Base-by-base conservation (phyloP, 2,113 vertebrate species). In the Bungarus multicinctus region DNA sequence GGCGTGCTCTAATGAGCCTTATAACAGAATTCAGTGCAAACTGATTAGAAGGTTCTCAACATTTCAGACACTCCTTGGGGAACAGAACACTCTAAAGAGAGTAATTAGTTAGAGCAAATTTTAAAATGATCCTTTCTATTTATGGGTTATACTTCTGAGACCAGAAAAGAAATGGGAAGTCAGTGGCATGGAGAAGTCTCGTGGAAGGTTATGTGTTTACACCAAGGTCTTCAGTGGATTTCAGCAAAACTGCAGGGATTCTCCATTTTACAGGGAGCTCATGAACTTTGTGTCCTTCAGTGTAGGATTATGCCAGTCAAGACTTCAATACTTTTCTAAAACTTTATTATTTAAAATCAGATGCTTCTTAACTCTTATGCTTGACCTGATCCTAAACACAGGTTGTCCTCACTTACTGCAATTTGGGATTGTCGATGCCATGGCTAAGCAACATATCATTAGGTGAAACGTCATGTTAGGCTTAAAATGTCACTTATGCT, bases 101-200 rank as follows among this genome's bases (percentile, higher is more conserved):
- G 95, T 96, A 96, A 97, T 97, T 97, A 97, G 91, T 45, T 54
- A 94, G 92, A 96, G 90, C 94, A 95, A 93, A 96, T 95, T 93
- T 93, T 90, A 94, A 93, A 96, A 96, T 92, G 5, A 91, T 91
- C 92, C 93, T 45, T 94, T 94, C 95, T 95, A 95, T 92, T 94
- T 96, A 96, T 95, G 92, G 64, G 50, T 89, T 95, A 95, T 93
- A 95, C n/a, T 64, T 74, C 25, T 60, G 54, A 90, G 87, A 45
- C 0, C 23, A 54, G 74, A 95, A 74, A 74, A 39, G 27, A 39
- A 86, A 86, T 12, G 39, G 18, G 54, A 45, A 74, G 30, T 22
- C 54, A 90, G 18, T 52, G 45, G 3, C 18, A 34, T 39, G 54
- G 43, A 60, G 88, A 93, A 55, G 22, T 52, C 30, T 90, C 27